These are phyloP conservation scores for Drosophila quadrilineata DNA, from an alignment of 1,140 invertebrate species.

Conservation along the genomic window DNA sequence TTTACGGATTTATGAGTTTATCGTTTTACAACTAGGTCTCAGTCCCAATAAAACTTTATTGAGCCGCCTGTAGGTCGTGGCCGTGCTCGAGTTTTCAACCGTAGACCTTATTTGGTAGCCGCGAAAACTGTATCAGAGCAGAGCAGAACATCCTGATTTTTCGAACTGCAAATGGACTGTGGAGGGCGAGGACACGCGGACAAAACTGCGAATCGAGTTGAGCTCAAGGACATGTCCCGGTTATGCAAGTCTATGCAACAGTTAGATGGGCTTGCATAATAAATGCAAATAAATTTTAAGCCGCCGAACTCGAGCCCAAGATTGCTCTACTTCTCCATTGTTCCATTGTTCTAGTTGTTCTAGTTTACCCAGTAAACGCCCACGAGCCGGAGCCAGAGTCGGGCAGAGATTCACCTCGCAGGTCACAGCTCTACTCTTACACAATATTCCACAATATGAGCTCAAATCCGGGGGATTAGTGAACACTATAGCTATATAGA, in stretches of 20 bases:
- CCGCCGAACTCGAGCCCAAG: slow-evolving; percentile 44
- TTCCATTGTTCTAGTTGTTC: slow-evolving; percentile 45
- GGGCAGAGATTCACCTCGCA: slow-evolving; percentile 14
- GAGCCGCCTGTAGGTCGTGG: slow-evolving; percentile 32
- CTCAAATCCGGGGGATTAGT: slow-evolving; percentile 67
- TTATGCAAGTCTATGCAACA: slow-evolving; percentile 77
- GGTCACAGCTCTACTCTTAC: slow-evolving; percentile 54
- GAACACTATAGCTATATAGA: slow-evolving; percentile 9
- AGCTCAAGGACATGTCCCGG: slow-evolving; percentile 53
- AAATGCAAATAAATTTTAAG: slow-evolving; percentile 61
- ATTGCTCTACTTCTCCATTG: slow-evolving; percentile 65
- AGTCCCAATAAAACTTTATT: slow-evolving; percentile 72
- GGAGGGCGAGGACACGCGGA: no score
- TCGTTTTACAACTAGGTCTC: slow-evolving; percentile 60
- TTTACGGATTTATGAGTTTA: slow-evolving; percentile 73
- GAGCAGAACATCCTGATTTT: neutral
- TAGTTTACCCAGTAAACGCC: slow-evolving; percentile 55
- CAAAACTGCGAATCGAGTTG: slow-evolving; percentile 36
- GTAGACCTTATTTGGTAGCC: slow-evolving; percentile 69
- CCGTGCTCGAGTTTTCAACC: slow-evolving; percentile 64
- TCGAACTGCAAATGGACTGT: no score
- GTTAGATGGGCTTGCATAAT: slow-evolving; percentile 74
- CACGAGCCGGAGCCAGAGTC: slow-evolving; percentile 56
- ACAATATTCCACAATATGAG: slow-evolving; percentile 59
- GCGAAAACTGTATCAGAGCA: slow-evolving; percentile 61